A percentile compares a stretch with the other conserved stretches of the same genome.
Conservation (phyloP, 2,113 vertebrate species). For the Pluvialis apricaria region DNA sequence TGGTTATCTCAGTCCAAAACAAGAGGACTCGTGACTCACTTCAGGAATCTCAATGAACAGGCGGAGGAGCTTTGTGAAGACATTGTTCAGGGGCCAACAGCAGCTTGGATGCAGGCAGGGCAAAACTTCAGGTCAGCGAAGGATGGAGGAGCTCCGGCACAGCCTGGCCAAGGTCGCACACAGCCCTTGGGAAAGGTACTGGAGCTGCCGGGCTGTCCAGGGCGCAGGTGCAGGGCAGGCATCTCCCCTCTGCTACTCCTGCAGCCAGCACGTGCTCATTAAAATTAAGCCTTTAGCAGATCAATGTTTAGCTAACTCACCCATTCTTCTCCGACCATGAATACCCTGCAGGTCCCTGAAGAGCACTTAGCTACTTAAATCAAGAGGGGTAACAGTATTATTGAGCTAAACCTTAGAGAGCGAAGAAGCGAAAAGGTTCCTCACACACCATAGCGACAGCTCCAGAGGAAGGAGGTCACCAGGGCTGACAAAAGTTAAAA, state of each 20-base stretch:
- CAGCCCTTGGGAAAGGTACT: not conserved
- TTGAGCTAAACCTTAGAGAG: not conserved
- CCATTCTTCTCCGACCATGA: not conserved
- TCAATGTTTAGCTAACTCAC: not conserved
- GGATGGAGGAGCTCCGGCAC: not conserved
- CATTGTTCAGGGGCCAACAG: fast-evolving
- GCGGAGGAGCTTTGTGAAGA: not conserved
- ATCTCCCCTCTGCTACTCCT: not conserved
- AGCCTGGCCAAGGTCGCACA: not conserved
- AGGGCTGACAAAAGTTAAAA: not conserved
- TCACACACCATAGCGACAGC: not conserved
- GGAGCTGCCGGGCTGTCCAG: not conserved
- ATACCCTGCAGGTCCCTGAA: not conserved
- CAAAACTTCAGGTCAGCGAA: not conserved
- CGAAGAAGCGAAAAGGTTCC: not conserved
- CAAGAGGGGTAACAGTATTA: not conserved
- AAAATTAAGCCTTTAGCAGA: not conserved
- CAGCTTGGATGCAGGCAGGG: not conserved
- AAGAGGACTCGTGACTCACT: not conserved
- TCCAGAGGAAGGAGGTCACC: not conserved
- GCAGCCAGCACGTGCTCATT: not conserved
- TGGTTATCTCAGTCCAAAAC: not conserved
- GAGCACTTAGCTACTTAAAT: not conserved
- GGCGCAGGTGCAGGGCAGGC: not conserved
- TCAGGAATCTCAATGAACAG: not conserved